phyloP scores from a whole-genome alignment of 2,113 vertebrate species.

The Tursiops truncatus region DNA sequence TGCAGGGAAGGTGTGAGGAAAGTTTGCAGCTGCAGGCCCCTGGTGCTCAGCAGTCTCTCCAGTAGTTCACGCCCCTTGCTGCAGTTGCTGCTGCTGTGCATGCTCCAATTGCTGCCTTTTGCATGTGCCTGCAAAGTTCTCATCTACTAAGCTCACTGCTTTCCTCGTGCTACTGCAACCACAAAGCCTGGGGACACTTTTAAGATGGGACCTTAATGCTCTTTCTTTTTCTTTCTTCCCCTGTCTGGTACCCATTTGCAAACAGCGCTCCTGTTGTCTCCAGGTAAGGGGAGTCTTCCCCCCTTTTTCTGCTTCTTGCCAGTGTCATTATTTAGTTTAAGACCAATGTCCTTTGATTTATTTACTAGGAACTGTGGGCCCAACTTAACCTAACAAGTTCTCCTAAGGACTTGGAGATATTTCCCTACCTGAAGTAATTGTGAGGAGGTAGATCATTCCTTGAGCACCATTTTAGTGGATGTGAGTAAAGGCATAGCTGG shows the following conservation, averaged over 20 bases:
- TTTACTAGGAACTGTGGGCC: slow-evolving; percentile 7
- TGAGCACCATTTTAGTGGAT: neutral
- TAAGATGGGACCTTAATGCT: slow-evolving; percentile 77
- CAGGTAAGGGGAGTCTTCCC: slow-evolving; percentile 83
- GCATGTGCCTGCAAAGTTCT: slow-evolving; percentile 71
- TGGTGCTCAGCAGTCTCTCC: neutral
- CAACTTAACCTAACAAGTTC: slow-evolving; percentile 13
- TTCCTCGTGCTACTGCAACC: slow-evolving; percentile 52
- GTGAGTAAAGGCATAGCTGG: neutral
- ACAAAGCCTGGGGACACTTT: slow-evolving; percentile 50
- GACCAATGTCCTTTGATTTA: neutral
- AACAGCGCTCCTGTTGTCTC: slow-evolving; percentile 86
- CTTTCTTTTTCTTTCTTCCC: slow-evolving; percentile 79
- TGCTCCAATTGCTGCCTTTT: slow-evolving; percentile 67
- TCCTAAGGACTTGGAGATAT: neutral
- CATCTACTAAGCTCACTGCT: slow-evolving; percentile 58
- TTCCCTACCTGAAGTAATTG: neutral
- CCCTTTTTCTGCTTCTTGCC: slow-evolving; percentile 65
- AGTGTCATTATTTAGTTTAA: slow-evolving; percentile 58
- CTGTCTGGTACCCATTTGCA: slow-evolving; percentile 75
- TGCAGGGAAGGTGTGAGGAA: neutral
- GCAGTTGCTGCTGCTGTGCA: slow-evolving; percentile 41
- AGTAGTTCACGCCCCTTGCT: slow-evolving; percentile 47
- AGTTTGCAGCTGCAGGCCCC: neutral
- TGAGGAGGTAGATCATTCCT: neutral